phyloP scores from a whole-genome alignment of 2,888 invertebrate genomes.

The Phytoseiulus persimilis region DNA sequence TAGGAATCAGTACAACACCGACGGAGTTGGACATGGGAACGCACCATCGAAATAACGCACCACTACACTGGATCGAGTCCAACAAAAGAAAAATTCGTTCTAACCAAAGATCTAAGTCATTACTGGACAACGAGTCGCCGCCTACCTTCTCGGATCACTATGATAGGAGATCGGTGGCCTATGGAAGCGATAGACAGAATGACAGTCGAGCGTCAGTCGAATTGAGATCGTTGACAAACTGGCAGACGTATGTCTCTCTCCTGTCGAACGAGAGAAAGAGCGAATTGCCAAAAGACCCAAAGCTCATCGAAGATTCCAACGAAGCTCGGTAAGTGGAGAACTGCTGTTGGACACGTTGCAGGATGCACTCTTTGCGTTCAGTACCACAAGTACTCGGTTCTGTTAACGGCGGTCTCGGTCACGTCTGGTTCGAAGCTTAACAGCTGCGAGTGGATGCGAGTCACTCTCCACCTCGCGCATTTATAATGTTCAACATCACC shows the following conservation, averaged over 20 bases:
- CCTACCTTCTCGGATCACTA: neutral
- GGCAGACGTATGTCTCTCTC: neutral
- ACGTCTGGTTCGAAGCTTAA: neutral
- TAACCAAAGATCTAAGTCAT: neutral
- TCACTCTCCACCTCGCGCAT: neutral
- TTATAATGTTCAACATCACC: neutral
- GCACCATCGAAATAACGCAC: too few species aligned
- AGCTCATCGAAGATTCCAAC: neutral
- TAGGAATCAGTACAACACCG: too few species aligned
- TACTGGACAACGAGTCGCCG: neutral
- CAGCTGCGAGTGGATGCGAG: neutral
- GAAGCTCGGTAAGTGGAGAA: neutral
- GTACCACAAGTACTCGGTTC: too few species aligned
- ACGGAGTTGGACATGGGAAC: too few species aligned
- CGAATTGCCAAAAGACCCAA: neutral
- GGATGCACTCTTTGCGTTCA: neutral
- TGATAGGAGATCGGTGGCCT: neutral
- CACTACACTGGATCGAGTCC: neutral
- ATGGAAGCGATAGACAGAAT: neutral
- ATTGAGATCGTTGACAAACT: neutral
- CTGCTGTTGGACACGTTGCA: neutral
- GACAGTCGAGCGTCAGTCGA: neutral
- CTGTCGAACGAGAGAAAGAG: neutral
- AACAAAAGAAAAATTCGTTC: neutral
- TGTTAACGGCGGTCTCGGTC: neutral